A percentile compares a stretch with the other conserved stretches of the same genome.
Conservation (phyloP, 1,140 invertebrate species). For the Drosophila novamexicana region DNA sequence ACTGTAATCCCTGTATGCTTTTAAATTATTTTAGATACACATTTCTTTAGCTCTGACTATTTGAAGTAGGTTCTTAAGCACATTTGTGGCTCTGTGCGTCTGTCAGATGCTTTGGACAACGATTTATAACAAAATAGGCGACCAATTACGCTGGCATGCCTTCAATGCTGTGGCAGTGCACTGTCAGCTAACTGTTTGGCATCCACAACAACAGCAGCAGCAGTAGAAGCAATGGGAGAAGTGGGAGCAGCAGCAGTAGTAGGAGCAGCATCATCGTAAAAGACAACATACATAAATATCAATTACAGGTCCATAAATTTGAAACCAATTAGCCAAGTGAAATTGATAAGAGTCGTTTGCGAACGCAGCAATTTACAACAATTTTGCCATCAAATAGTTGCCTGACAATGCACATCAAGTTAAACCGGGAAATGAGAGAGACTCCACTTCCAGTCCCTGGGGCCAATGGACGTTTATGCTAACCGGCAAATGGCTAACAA, state of each 20-base stretch:
- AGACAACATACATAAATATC: slow-evolving; percentile 79
- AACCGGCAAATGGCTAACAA: slow-evolving; percentile 63
- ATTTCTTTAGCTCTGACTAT: slow-evolving; percentile 3
- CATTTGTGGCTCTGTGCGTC: neutral
- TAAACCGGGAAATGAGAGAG: neutral
- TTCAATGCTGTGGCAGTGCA: slow-evolving; percentile 8
- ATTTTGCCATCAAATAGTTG: slow-evolving; percentile 60
- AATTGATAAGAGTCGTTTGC: slow-evolving; percentile 77
- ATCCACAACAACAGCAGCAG: slow-evolving; percentile 26
- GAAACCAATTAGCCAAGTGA: slow-evolving; percentile 83
- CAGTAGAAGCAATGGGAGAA: neutral
- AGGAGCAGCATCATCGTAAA: slow-evolving; percentile 30
- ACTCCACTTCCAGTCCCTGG: neutral
- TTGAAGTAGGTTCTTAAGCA: slow-evolving; percentile 1
- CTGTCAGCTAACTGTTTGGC: slow-evolving; percentile 62
- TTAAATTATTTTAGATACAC: neutral
- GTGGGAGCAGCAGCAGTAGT: neutral
- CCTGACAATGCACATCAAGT: slow-evolving; percentile 60
- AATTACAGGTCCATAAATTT: slow-evolving; percentile 84
- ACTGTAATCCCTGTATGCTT: neutral
- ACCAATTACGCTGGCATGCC: slow-evolving; percentile 75
- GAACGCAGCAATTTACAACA: slow-evolving; percentile 65
- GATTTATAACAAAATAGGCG: slow-evolving; percentile 76
- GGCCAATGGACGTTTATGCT: slow-evolving; percentile 8
- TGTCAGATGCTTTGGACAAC: slow-evolving; percentile 32